A percentile compares a stretch with the other conserved stretches of the same genome.
Evolutionary conservation across 2,113 vertebrate species (phyloP).

Genomic region (Clarias magur): DNA sequence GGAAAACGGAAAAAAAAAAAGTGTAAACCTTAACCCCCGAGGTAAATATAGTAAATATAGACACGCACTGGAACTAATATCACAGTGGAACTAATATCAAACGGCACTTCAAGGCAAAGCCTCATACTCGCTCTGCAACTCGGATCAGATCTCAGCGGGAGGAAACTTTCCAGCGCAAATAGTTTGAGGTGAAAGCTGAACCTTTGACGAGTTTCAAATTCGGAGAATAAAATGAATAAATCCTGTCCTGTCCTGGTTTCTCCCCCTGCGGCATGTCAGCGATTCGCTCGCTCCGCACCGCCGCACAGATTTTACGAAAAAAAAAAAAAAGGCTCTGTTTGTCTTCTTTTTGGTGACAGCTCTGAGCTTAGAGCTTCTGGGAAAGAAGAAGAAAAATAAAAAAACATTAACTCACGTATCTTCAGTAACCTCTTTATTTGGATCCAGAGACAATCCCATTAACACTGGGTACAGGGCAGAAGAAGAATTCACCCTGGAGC

Average conservation of each 20-base stretch:
- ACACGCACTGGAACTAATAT: neutral
- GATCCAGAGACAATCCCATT: neutral
- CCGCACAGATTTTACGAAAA: neutral
- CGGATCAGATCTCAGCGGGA: neutral
- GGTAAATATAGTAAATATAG: no score
- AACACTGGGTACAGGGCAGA: neutral
- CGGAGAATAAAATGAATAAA: conserved; percentile 14
- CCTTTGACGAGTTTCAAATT: neutral
- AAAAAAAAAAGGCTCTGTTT: neutral
- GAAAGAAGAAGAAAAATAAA: neutral
- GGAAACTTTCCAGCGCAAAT: neutral
- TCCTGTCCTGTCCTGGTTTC: neutral
- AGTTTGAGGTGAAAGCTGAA: neutral
- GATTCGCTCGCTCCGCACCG: neutral
- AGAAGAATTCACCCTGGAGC: neutral
- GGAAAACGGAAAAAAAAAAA: no score
- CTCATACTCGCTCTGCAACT: neutral
- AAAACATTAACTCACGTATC: neutral
- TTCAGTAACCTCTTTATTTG: neutral
- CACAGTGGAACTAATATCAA: neutral
- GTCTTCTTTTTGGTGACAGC: neutral
- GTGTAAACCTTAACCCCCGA: no score
- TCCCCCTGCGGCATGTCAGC: neutral
- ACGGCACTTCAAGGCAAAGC: neutral
- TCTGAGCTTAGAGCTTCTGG: neutral